Evolutionary conservation across 1,140 invertebrate species (phyloP).

Genomic region (Rhagoletis zephyria): DNA sequence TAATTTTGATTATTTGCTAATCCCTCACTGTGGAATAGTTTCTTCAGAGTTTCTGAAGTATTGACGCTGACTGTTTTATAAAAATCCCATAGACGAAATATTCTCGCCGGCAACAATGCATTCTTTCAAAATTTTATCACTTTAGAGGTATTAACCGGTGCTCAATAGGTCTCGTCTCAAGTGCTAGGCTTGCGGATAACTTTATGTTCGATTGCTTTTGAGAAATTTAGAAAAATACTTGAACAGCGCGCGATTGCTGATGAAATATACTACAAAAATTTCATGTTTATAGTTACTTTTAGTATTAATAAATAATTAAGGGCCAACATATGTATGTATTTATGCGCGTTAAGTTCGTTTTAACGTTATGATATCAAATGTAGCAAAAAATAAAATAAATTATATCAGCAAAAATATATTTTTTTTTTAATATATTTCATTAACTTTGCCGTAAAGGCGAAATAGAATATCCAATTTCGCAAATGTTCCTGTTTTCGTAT

Average conservation of each 20-base stretch:
- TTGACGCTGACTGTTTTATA: neutral
- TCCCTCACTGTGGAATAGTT: neutral
- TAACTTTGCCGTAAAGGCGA: too few relatives aligned
- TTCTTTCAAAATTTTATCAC: neutral
- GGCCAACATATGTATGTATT: too few relatives aligned
- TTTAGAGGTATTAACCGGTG: neutral
- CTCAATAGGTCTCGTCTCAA: slow-evolving; percentile 6
- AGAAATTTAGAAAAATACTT: neutral
- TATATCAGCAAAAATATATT: too few relatives aligned
- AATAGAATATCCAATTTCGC: too few relatives aligned
- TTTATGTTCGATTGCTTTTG: neutral
- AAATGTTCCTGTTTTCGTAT: too few relatives aligned
- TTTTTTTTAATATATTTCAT: too few relatives aligned
- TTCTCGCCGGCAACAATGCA: neutral
- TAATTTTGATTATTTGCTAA: neutral
- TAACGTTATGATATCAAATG: too few relatives aligned
- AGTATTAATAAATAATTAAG: too few relatives aligned
- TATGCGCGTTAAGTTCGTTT: too few relatives aligned
- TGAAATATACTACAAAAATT: neutral
- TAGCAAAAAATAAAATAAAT: too few relatives aligned
- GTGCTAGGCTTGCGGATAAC: neutral
- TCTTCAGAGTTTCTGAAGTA: neutral
- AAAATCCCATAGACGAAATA: neutral
- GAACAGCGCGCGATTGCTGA: neutral
- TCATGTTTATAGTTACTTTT: too few relatives aligned